Base-by-base conservation (phyloP, 1,140 invertebrate species). In the Listronotus oregonensis region DNA sequence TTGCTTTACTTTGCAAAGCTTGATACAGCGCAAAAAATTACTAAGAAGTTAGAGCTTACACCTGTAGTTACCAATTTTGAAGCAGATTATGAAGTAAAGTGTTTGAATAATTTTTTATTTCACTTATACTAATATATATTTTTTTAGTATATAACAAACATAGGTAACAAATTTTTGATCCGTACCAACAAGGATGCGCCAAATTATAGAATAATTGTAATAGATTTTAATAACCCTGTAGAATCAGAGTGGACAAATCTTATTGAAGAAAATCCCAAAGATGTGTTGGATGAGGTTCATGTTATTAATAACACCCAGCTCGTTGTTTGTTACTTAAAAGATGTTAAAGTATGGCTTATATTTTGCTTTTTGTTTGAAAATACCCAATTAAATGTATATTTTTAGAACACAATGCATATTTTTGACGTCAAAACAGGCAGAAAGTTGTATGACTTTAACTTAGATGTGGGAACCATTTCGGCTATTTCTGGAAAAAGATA, bases 151-250 rank as follows among this genome's bases (percentile, higher is more conserved):
- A 84, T 99, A 12, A 95, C 95, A 15, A 98, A 97, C 81, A 86
- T 91, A 69, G 95, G 89, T 9, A 83, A 87, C 0, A 84, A 91
- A 65, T 91, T 90, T 68, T 88, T 94, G 73, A 94, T 99, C 77
- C 87, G 90, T 21, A 99, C 97, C 27, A 98, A 99, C 80, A 93
- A 94, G 81, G 87, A 95, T 80, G 93, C 97, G 12, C 90, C 94
- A 15, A 96, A 95, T 78, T 97, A 94, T 78, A 87, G 90, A 66
- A 81, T 99, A 12, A 89, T 98, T 71, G 85, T 85, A 64, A 94
- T 98, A 68, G 93, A 98, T 81, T 85, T 98, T n/a, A 80, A 87
- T 62, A 87, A 93, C 72, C 88, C 88, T 21, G 81, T 81, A 7
- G 82, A 90, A 80, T 85, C 90, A 55, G 89, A 93, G 71, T 98